These are phyloP conservation scores for Osmerus mordax DNA, from an alignment of 2,113 vertebrate genomes.

Conservation along the genomic window DNA sequence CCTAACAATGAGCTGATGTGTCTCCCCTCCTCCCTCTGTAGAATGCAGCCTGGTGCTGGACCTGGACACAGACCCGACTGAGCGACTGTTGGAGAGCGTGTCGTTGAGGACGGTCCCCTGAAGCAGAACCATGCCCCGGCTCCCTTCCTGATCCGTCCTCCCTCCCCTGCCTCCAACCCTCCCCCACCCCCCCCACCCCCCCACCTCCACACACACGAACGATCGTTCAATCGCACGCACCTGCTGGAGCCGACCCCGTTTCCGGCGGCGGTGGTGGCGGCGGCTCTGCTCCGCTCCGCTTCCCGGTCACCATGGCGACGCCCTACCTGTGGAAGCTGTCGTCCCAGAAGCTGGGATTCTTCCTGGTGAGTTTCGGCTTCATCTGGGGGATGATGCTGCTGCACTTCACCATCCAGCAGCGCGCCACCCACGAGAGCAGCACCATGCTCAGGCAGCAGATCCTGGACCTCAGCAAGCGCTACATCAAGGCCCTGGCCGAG, in stretches of 20 bases:
- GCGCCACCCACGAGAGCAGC: constrained; percentile 92
- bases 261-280: too few species aligned
- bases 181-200: background rate
- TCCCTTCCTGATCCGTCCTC: constrained; percentile 49
- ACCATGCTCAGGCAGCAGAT: constrained; percentile 92
- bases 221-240: constrained; percentile 39
- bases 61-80: too few species aligned
- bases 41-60: too few species aligned
- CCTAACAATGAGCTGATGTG: too few species aligned
- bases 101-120: background rate
- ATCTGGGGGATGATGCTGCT: constrained; percentile 99
- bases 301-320: constrained; percentile 77
- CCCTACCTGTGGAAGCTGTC: constrained; percentile 94
- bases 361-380: constrained; percentile 97
- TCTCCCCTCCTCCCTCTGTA: too few species aligned
- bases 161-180: background rate
- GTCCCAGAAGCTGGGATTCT: constrained; percentile 97
- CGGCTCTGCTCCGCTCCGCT: background rate
- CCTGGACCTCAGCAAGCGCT: constrained; percentile 97
- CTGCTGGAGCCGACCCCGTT: background rate
- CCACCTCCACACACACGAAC: constrained; percentile 18
- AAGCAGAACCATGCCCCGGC: constrained; percentile 68
- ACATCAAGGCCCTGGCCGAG: constrained; percentile 95
- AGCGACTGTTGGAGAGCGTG: too few species aligned
- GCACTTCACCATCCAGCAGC: constrained; percentile 98